These are phyloP conservation scores for Crypturellus tataupa DNA, from an alignment of 2,797 vertebrate species.

Conservation along the genomic window DNA sequence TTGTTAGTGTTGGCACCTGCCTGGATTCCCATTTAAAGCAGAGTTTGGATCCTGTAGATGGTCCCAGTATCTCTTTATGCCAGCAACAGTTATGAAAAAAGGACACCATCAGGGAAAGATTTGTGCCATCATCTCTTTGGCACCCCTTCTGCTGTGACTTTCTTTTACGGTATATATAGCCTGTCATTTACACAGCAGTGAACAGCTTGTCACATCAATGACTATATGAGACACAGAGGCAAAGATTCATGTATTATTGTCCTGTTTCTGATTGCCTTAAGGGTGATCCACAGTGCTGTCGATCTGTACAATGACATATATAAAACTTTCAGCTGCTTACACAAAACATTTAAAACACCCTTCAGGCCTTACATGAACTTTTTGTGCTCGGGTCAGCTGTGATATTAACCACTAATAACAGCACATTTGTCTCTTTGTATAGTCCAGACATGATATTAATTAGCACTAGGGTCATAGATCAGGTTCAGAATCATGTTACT, in stretches of 20 bases:
- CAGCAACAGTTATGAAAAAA: not conserved
- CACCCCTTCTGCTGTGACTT: not conserved
- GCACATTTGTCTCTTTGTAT: not conserved
- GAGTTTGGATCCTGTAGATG: not conserved
- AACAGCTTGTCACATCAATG: not conserved
- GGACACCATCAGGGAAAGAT: not conserved
- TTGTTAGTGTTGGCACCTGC: not conserved
- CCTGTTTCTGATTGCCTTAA: not conserved
- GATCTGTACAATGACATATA: not conserved
- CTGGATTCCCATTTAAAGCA: not conserved
- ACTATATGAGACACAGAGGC: not conserved
- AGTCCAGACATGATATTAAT: not conserved
- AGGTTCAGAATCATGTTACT: not conserved
- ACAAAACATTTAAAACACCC: not conserved
- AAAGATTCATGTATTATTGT: not conserved
- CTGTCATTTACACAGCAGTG: not conserved
- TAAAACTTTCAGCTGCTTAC: not conserved
- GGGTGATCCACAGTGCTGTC: not conserved
- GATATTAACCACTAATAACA: slow-evolving; percentile 29
- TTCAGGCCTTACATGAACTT: not conserved
- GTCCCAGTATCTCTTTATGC: not conserved
- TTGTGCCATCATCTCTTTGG: not conserved
- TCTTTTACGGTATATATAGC: not conserved
- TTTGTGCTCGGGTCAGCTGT: not conserved
- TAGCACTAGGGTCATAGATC: not conserved